A percentile compares a stretch with the other conserved stretches of the same genome.
Evolutionary conservation across 2,888 invertebrate species (phyloP).

Genomic region (Caenorhabditis sp.): DNA sequence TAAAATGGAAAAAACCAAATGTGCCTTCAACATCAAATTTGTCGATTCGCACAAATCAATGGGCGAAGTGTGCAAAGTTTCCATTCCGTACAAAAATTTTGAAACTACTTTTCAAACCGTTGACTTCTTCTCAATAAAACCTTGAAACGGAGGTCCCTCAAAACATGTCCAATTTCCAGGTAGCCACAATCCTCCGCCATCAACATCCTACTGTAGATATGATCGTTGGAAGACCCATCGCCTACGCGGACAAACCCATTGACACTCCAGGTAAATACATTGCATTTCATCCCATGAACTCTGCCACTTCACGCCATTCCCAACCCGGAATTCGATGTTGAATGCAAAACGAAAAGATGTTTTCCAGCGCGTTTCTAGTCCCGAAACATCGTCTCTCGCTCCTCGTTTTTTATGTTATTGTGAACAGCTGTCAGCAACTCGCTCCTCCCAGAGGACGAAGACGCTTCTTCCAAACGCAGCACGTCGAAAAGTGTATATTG

Average conservation of each 20-base stretch:
- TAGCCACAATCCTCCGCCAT: constrained; percentile 74
- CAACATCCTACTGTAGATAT: constrained; percentile 77
- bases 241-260: constrained; percentile 71
- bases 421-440: constrained; percentile 60
- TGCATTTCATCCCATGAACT: too few relatives aligned
- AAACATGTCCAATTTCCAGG: constrained; percentile 48
- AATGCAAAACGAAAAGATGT: constrained; percentile 5
- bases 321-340: constrained; percentile 20
- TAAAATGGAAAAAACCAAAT: background rate
- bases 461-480: constrained; percentile 8
- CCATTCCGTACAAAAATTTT: too few relatives aligned
- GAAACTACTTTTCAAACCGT: too few relatives aligned
- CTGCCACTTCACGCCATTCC: background rate
- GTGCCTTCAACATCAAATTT: too few relatives aligned
- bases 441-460: constrained; percentile 50
- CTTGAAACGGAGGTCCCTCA: too few relatives aligned
- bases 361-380: constrained; percentile 8
- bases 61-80: too few relatives aligned
- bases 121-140: too few relatives aligned
- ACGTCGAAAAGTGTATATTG: constrained; percentile 24
- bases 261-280: constrained; percentile 77
- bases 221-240: constrained; percentile 80
- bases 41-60: too few relatives aligned
- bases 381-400: constrained; percentile 36
- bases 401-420: constrained; percentile 54